Conservation (phyloP, 2,888 invertebrate species). For the Drosophila cracens region DNA sequence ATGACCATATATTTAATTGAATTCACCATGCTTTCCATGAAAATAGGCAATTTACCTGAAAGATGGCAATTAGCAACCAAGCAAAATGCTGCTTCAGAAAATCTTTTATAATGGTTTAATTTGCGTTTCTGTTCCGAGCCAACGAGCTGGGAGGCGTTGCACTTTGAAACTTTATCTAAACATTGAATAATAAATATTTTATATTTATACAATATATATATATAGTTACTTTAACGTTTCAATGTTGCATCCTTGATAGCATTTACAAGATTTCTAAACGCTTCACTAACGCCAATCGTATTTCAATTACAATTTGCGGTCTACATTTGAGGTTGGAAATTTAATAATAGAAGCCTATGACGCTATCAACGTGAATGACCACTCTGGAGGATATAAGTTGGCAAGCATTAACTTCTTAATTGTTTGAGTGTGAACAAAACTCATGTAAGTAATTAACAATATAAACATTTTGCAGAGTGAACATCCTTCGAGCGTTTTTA, state of each 20-base stretch:
- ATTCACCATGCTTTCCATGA: conserved; percentile 14
- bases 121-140: conserved; percentile 48
- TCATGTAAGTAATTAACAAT: background rate
- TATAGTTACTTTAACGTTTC: conserved; percentile 45
- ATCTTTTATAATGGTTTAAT: conserved; percentile 42
- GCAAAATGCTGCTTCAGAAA: conserved; percentile 34
- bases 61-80: conserved; percentile 43
- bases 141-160: conserved; percentile 40
- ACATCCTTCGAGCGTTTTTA: background rate
- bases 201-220: conserved; percentile 20
- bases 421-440: conserved; percentile 5
- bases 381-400: conserved; percentile 53
- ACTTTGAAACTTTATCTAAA: conserved; percentile 40
- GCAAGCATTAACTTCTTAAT: conserved; percentile 3
- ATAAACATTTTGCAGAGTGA: background rate
- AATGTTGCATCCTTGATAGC: conserved; percentile 70
- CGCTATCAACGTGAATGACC: conserved; percentile 63
- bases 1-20: background rate
- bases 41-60: conserved; percentile 22
- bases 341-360: conserved; percentile 30
- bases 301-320: conserved; percentile 69
- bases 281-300: conserved; percentile 64
- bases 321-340: conserved; percentile 42
- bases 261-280: conserved; percentile 69
- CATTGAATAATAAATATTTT: conserved; percentile 31